Conservation (phyloP, 2,113 vertebrate genomes). For the Argyrosomus japonicus region DNA sequence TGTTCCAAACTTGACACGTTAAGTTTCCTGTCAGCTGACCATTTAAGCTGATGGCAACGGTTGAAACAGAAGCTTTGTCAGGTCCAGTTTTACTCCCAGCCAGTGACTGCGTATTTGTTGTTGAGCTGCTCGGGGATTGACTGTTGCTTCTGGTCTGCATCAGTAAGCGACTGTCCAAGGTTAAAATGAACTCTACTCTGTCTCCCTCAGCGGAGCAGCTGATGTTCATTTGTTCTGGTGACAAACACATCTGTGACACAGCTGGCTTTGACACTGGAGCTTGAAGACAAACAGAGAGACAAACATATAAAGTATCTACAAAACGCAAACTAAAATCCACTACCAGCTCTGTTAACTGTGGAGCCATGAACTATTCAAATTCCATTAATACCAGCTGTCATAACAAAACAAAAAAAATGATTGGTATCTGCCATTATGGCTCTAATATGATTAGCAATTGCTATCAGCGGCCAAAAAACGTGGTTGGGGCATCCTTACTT, state of each 20-base stretch:
- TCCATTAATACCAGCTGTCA: no score
- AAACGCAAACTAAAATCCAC: no score
- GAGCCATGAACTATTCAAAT: no score
- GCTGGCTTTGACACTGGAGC: constrained; percentile 31
- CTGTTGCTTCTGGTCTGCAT: background rate
- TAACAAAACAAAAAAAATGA: no score
- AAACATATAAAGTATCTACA: background rate
- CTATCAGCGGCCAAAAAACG: no score
- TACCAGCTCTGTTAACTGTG: no score
- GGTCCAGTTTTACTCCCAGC: background rate
- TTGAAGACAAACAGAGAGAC: constrained; percentile 21
- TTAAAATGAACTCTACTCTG: constrained; percentile 28
- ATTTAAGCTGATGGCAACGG: constrained; percentile 27
- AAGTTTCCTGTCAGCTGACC: constrained; percentile 43
- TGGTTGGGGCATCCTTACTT: no score
- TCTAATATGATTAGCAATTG: no score
- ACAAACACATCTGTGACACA: constrained; percentile 48
- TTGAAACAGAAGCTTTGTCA: background rate
- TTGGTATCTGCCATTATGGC: no score
- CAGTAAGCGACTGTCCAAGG: constrained; percentile 1
- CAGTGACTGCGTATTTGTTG: background rate
- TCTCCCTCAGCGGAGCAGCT: constrained; percentile 58
- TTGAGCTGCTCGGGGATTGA: background rate
- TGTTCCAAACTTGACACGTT: constrained; percentile 39
- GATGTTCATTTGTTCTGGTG: constrained; percentile 39